Evolutionary conservation across 1,140 invertebrate genomes (phyloP).

Genomic region (Halictus rubicundus): DNA sequence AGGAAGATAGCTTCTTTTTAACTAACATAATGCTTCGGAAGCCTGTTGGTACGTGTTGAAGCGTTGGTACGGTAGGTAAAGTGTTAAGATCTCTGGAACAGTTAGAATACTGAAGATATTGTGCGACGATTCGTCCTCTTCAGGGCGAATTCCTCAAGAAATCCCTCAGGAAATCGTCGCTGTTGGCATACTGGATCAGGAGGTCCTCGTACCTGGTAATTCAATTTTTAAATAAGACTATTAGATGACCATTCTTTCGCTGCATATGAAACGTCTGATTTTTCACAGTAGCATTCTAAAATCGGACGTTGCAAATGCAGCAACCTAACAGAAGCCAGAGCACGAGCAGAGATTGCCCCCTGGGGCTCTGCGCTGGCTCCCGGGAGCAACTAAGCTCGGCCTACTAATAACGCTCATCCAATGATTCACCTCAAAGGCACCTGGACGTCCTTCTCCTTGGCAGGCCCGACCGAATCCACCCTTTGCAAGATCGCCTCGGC

Average conservation of each 20-base stretch:
- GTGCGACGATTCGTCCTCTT: background rate
- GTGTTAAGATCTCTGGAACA: slow-evolving; percentile 2
- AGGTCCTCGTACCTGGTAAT: slow-evolving; percentile 59
- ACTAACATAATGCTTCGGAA: too few relatives aligned
- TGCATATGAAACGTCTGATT: too few relatives aligned
- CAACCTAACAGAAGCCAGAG: too few relatives aligned
- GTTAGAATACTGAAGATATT: background rate
- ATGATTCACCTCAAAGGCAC: slow-evolving; percentile 45
- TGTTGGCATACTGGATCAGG: slow-evolving; percentile 45
- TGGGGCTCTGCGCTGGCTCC: too few relatives aligned
- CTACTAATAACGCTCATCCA: background rate
- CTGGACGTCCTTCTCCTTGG: background rate
- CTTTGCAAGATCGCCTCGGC: slow-evolving; percentile 68
- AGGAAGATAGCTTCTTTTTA: too few relatives aligned
- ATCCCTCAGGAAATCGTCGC: slow-evolving; percentile 47
- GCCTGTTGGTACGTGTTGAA: too few relatives aligned
- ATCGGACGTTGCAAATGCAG: too few relatives aligned
- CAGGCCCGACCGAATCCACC: slow-evolving; percentile 48
- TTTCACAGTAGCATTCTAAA: too few relatives aligned
- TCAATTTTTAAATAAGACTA: background rate
- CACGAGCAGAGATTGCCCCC: too few relatives aligned
- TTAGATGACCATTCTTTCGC: too few relatives aligned
- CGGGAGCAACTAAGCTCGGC: too few relatives aligned
- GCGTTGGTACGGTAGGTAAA: too few relatives aligned
- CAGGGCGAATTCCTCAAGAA: slow-evolving; percentile 31